Base-by-base conservation (phyloP, 2,797 vertebrate species). In the Falco peregrinus region DNA sequence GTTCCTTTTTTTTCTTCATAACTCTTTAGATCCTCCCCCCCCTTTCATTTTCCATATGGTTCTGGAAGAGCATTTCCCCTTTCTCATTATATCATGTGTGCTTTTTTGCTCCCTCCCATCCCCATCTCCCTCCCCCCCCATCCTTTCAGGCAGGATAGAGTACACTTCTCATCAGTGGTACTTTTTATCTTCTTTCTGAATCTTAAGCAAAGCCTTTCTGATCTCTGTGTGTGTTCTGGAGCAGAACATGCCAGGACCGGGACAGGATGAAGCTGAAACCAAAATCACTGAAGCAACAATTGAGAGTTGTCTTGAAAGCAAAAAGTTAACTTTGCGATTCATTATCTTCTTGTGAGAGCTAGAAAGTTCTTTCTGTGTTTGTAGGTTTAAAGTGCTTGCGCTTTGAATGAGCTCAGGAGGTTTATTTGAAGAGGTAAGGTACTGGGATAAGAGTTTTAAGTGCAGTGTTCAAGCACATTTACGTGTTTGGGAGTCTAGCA, bases 211-310 rank as follows among this genome's bases (percentile, higher is more conserved):
- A 87, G 50, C 47, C 57, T 87, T 89, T 96, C 75, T 92, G 93
- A 95, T 96, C 93, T 96, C 53, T 70, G 29, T 93, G 95, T 96
- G 96, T 92, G 96, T 96, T 96, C 96, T 78, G 81, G 59, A 93
- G 88, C 81, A 71, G 84, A 95, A 85, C 45, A 10, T 4, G 7
- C 67, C 76, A 51, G 81, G 68, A 89, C 57, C 0, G 0, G 84
- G 90, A 78, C 61, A 69, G 75, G 84, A 67, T 79, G 93, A 95
- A 59, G 47, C 89, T 94, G 84, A 95, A 91, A 95, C 81, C 64
- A 71, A 83, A 89, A 87, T 94, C 81, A 78, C 9, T 15, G 71
- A 80, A 94, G 41, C 68, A 89, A 22, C 28, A 6, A 61, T 8
- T 82, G 48, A 85, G 90, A 93, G 33, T 83, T 1, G 2, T 89